Evolutionary conservation across 2,113 vertebrate genomes (phyloP).

Genomic region (Sander lucioperca): DNA sequence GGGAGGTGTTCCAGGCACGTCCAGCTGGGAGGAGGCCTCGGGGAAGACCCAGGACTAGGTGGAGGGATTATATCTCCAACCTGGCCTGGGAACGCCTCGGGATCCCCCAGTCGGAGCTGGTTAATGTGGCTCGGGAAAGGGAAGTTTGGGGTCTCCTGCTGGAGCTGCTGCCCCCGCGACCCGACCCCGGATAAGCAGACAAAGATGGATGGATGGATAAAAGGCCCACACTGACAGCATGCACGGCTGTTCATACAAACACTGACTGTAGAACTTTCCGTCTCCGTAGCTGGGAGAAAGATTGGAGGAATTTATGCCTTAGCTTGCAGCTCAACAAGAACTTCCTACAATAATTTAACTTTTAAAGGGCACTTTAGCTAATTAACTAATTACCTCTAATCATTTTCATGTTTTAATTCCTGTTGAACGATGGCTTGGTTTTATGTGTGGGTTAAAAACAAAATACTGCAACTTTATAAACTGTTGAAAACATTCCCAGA

Average conservation of each 20-base stretch:
- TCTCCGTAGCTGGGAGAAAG: neutral
- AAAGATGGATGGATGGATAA: neutral
- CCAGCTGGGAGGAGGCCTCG: too few species aligned
- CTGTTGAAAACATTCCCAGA: neutral
- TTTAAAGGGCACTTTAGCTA: neutral
- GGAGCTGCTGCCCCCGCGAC: too few species aligned
- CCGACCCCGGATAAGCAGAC: too few species aligned
- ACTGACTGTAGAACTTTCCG: neutral
- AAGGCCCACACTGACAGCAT: neutral
- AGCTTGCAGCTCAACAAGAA: neutral
- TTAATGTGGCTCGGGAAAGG: too few species aligned
- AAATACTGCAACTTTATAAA: neutral
- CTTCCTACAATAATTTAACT: neutral
- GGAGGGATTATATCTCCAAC: too few species aligned
- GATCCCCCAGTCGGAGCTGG: too few species aligned
- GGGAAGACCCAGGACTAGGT: too few species aligned
- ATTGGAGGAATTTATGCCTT: neutral
- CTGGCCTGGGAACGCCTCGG: too few species aligned
- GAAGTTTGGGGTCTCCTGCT: too few species aligned
- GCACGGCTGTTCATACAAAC: neutral
- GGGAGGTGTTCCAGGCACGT: too few species aligned
- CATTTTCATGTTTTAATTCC: neutral
- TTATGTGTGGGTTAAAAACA: neutral
- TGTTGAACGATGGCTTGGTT: neutral
- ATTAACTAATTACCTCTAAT: neutral